Conservation (phyloP, 2,888 invertebrate species). For the Euspilapteryx auroguttella region DNA sequence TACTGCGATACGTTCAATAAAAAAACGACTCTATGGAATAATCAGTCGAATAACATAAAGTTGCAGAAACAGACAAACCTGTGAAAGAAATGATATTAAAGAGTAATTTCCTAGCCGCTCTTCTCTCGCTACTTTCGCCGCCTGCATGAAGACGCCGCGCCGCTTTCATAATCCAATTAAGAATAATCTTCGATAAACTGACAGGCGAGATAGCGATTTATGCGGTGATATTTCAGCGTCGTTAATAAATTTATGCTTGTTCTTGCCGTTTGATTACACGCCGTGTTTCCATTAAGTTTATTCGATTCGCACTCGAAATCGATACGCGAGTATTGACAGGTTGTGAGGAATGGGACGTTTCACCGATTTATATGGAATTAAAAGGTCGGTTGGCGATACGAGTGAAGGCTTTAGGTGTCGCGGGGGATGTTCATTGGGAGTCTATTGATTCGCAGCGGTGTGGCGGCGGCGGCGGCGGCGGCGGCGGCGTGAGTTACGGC, state of each 20-base stretch:
- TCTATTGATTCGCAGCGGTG: conserved; percentile 58
- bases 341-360: no score
- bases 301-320: conserved; percentile 32
- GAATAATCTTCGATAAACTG: conserved; percentile 61
- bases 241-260: conserved; percentile 61
- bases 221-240: conserved; percentile 57
- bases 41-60: no score
- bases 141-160: conserved; percentile 15
- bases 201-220: conserved; percentile 54
- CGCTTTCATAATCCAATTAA: conserved; percentile 61
- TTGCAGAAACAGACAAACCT: no score
- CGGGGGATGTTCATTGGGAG: neutral
- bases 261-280: conserved; percentile 51
- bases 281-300: conserved; percentile 43
- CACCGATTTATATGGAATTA: no score
- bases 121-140: no score
- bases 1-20: no score
- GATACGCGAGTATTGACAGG: conserved; percentile 27
- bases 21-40: no score
- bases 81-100: no score
- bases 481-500: conserved; percentile 43
- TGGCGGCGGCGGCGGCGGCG: no score
- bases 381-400: neutral
- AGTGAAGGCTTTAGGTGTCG: neutral
- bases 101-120: no score